Base-by-base conservation (phyloP, 2,888 invertebrate species). In the Cryptus armator region DNA sequence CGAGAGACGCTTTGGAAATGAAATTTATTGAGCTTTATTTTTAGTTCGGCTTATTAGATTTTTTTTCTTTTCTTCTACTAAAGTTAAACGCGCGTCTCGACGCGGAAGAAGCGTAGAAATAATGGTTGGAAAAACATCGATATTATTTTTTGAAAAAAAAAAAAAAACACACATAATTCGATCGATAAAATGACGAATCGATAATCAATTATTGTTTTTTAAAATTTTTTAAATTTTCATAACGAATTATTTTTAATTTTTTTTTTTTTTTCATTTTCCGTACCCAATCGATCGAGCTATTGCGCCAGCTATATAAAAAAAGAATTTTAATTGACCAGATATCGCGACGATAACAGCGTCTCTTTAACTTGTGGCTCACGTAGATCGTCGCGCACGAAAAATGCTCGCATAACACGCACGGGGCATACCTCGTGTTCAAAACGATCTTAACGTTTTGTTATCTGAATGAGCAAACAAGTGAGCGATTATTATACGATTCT, bases 21-120 rank as follows among this genome's bases (percentile, higher is more conserved):
- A 44, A 75, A 81, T 81, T 81, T 81, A 81, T 81, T 9, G 62
- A 81, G 48, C 48, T 81, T 75, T 81, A 81, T 81, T 81, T 70
- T 75, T 64, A 44, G 37, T 10, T 9, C 70, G 68, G 16, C 51
- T 79, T 64, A 66, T 44, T 71, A 70, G 48, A 37, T 2, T 48
- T n/a, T 48, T n/a, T 29, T 14, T 70, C 32, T 24, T 68, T 70
- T 43, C n/a, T 48, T 12, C n/a, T 48, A 37, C 37, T 9, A 9
- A 37, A 37, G 37, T 37, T 37, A 37, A 7, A 7, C 37, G 6
- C 37, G 37, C 37, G 37, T 37, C 37, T 37, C 37, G 37, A 7
- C 37, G 37, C 37, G 37, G 37, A 37, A 37, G 9, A 37, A 37
- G 37, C 37, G 37, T 37, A 37, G 37, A 37, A 37, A 37, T 37